These are phyloP conservation scores for Alcedo quadribrachys DNA, from an alignment of 2,797 vertebrate species.

Conservation along the genomic window DNA sequence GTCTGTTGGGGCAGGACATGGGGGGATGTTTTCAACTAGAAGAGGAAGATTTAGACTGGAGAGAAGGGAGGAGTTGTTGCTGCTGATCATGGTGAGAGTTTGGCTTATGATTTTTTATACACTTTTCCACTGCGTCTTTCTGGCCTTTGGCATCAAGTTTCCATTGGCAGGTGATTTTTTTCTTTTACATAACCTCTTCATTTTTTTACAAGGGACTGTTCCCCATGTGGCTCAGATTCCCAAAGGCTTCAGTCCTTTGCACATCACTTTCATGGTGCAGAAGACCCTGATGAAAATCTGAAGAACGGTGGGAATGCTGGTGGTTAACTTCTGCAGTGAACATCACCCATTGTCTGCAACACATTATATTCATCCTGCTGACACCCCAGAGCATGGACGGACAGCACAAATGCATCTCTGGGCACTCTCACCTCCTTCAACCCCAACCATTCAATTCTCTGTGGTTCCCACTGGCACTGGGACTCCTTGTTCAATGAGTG, in stretches of 20 bases:
- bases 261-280: background rate
- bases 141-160: background rate
- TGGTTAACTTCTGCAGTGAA: background rate
- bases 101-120: background rate
- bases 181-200: background rate
- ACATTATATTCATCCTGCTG: fast-evolving
- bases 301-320: fast-evolving
- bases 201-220: background rate
- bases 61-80: no score
- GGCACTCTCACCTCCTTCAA: background rate
- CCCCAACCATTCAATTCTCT: fast-evolving
- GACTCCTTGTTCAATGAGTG: background rate
- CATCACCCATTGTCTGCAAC: background rate
- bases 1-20: no score
- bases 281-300: background rate
- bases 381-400: fast-evolving
- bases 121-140: background rate
- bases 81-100: background rate
- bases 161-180: background rate
- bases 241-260: background rate
- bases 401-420: background rate
- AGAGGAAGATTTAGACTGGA: no score
- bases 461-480: fast-evolving
- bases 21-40: no score
- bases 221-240: background rate